Evolutionary conservation across 2,113 vertebrate species (phyloP).

Genomic region (Seriola quinqueradiata): DNA sequence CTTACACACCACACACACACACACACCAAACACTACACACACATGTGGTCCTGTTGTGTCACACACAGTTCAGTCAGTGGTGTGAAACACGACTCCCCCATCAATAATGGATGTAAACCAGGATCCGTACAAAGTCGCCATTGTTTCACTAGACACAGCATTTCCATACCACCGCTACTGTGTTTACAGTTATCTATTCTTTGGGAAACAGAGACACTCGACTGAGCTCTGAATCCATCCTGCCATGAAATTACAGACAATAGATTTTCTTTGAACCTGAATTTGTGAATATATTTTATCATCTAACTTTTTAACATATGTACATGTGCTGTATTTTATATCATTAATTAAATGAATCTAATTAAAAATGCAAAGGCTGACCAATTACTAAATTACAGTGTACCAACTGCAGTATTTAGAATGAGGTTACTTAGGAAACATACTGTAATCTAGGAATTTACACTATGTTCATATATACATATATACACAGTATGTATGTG

Average conservation of each 20-base stretch:
- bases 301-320: background rate
- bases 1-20: background rate
- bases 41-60: conserved; percentile 9
- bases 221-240: background rate
- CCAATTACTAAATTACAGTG: background rate
- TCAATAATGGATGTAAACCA: conserved; percentile 63
- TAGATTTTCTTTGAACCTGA: conserved; percentile 41
- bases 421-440: background rate
- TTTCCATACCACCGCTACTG: conserved; percentile 15
- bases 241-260: conserved; percentile 16
- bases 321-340: background rate
- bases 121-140: conserved; percentile 38
- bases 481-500: background rate
- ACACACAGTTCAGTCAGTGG: conserved; percentile 26
- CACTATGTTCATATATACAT: background rate
- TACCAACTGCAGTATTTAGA: background rate
- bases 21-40: background rate
- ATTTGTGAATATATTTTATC: background rate
- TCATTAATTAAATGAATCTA: background rate
- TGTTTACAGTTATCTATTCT: conserved; percentile 52
- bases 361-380: background rate
- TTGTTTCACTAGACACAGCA: conserved; percentile 55
- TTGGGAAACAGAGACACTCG: conserved; percentile 9
- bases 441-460: background rate
- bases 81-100: conserved; percentile 64